These are phyloP conservation scores for Myrmecobius fasciatus DNA, from an alignment of 2,113 vertebrate genomes.

Conservation along the genomic window DNA sequence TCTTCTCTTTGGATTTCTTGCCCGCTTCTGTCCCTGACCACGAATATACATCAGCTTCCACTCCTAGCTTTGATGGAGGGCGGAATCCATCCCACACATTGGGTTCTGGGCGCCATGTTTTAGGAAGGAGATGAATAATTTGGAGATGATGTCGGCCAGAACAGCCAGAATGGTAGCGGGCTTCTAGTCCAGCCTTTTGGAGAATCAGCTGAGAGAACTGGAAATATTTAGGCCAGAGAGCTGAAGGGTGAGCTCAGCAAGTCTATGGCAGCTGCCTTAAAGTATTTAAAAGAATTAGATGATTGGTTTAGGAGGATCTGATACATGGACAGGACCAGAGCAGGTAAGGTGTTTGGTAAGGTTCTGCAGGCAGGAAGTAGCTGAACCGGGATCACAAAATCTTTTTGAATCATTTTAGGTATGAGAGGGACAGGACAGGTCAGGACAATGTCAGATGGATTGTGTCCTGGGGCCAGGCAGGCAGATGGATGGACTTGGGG, in stretches of 20 bases:
- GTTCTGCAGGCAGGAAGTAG: background rate
- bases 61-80: background rate
- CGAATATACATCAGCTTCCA: background rate
- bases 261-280: background rate
- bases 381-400: background rate
- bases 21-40: background rate
- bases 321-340: background rate
- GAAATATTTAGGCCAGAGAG: background rate
- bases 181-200: background rate
- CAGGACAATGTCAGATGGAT: background rate
- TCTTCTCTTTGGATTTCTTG: fast-evolving
- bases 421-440: background rate
- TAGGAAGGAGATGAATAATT: background rate
- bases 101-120: background rate
- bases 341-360: background rate
- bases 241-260: background rate
- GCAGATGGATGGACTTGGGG: background rate
- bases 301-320: background rate
- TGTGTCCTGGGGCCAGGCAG: background rate
- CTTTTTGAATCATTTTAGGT: background rate
- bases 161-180: background rate
- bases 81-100: background rate
- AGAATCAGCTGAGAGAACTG: background rate
- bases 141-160: background rate
- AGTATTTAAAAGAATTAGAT: background rate